Evolutionary conservation across 37 sponge, comb jelly and placozoan genomes (phyloP).

Genomic region (Lycopodina hypogea): DNA sequence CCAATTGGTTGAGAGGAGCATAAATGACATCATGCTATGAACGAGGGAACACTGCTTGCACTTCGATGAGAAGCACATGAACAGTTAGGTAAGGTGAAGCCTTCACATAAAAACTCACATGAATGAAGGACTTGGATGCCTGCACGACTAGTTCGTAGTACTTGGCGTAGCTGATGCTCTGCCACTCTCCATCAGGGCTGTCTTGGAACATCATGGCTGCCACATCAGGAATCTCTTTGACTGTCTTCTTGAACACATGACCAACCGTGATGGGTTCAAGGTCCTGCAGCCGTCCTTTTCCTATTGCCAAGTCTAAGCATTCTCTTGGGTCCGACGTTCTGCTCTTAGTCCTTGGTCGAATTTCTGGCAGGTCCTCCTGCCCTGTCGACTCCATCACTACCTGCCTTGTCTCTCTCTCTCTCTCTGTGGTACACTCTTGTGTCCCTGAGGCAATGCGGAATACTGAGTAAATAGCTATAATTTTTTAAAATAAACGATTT

Average conservation of each 20-base stretch:
- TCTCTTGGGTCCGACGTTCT: constrained; percentile 38
- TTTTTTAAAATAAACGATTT: no score
- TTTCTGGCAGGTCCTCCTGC: neutral
- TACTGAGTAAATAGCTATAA: no score
- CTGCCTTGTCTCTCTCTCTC: neutral
- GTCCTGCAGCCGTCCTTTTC: constrained; percentile 13
- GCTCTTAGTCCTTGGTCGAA: constrained; percentile 13
- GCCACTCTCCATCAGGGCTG: constrained; percentile 39
- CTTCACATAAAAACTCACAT: constrained; percentile 60
- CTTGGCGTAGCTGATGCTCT: constrained; percentile 45
- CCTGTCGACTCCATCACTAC: neutral
- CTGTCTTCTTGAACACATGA: constrained; percentile 32
- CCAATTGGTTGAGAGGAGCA: no score
- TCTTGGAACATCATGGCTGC: constrained; percentile 52
- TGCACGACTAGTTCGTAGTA: constrained; percentile 41
- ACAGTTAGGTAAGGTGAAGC: no score
- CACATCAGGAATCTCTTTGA: constrained; percentile 17
- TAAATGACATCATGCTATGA: no score
- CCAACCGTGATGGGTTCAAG: constrained; percentile 47
- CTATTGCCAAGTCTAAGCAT: constrained; percentile 35
- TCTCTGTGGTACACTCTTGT: neutral
- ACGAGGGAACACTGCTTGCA: no score
- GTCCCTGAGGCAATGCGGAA: no score
- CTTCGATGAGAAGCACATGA: no score
- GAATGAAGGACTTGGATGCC: constrained; percentile 74